phyloP scores from a whole-genome alignment of 2,113 vertebrate genomes.

The Labeo rohita region DNA sequence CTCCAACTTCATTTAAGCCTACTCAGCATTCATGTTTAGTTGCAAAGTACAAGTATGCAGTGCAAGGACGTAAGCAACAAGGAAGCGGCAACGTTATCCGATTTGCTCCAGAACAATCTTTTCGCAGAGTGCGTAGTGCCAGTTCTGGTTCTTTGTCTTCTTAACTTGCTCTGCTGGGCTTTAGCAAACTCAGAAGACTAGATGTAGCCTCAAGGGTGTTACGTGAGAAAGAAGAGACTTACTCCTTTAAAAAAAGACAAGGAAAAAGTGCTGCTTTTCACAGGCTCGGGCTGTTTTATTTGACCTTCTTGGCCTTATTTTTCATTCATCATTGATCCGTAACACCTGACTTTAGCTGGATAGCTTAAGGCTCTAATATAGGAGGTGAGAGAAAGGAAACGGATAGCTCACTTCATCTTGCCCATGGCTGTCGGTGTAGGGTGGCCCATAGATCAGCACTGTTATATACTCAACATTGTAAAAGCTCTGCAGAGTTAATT shows the following conservation, averaged over 20 bases:
- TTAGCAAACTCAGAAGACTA: constrained; percentile 54
- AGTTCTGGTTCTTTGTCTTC: constrained; percentile 29
- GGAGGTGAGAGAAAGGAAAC: constrained; percentile 52
- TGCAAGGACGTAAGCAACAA: neutral
- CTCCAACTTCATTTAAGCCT: neutral
- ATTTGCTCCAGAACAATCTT: constrained; percentile 49
- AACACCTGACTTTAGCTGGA: constrained; percentile 48
- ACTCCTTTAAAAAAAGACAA: constrained; percentile 52
- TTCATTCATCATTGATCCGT: constrained; percentile 67
- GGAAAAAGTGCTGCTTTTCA: constrained; percentile 56
- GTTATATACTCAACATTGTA: constrained; percentile 53
- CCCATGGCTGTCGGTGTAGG: constrained; percentile 51
- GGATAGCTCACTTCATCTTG: constrained; percentile 57
- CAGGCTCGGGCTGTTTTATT: constrained; percentile 43
- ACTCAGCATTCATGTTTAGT: constrained; percentile 8
- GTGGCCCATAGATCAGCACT: constrained; percentile 43
- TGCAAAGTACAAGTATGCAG: neutral
- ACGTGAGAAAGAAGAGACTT: constrained; percentile 46
- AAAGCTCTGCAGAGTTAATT: neutral
- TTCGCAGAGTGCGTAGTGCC: neutral
- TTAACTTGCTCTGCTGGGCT: constrained; percentile 43
- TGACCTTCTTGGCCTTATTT: constrained; percentile 54
- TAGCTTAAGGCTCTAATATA: constrained; percentile 65
- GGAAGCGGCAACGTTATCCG: constrained; percentile 32
- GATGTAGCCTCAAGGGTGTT: constrained; percentile 49